Conservation (phyloP, 2,797 vertebrate genomes). For the Diglossa cyanea region DNA sequence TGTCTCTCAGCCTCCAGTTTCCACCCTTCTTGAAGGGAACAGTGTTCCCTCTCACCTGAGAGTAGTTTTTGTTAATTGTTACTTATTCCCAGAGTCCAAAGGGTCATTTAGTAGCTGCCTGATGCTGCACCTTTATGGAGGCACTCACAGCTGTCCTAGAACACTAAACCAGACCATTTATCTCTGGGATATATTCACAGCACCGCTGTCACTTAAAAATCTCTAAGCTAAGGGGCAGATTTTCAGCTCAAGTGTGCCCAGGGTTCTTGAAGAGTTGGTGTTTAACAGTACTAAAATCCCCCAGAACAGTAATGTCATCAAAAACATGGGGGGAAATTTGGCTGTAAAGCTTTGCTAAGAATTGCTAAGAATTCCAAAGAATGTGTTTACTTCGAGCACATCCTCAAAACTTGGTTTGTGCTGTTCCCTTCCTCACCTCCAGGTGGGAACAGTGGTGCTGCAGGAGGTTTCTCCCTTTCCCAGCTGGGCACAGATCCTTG, state of each 20-base stretch:
- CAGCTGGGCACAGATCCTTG: background rate
- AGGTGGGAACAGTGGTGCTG: background rate
- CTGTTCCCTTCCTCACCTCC: background rate
- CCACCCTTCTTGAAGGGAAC: background rate
- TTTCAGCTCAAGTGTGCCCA: background rate
- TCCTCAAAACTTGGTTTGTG: background rate
- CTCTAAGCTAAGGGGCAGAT: background rate
- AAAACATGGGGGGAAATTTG: background rate
- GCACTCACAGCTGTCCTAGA: background rate
- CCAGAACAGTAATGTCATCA: background rate
- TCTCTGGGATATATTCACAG: background rate
- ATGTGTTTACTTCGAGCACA: background rate
- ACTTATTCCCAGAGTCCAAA: background rate
- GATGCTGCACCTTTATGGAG: background rate
- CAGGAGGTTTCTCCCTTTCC: background rate
- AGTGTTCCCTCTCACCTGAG: background rate
- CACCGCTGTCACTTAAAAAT: background rate
- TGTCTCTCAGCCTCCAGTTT: background rate
- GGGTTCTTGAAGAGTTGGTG: background rate
- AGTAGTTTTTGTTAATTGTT: conserved; percentile 5
- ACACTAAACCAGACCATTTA: background rate
- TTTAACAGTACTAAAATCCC: background rate
- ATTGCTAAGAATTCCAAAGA: background rate
- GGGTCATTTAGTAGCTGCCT: background rate
- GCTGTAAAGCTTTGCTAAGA: background rate